Percentiles rank a stretch among this genome's conserved stretches.
phyloP scores from a whole-genome alignment of 2,888 invertebrate species.

The Entomobrya proxima region DNA sequence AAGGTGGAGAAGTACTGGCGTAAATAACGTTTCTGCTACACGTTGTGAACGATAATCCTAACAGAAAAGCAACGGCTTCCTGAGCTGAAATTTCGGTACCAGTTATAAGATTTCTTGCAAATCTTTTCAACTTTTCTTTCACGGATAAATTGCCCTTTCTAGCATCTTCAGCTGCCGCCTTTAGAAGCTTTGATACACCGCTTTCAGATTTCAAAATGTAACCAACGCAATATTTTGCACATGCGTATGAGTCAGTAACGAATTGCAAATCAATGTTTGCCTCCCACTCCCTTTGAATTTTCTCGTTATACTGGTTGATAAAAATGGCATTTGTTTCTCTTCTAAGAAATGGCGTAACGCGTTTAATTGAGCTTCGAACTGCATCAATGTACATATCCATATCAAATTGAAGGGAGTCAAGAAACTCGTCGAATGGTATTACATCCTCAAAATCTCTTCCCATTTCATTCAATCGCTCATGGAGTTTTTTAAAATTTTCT shows the following conservation, averaged over 20 bases:
- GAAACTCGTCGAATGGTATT: neutral
- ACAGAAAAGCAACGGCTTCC: constrained; percentile 75
- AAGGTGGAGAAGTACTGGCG: too few relatives aligned
- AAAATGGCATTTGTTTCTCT: constrained; percentile 69
- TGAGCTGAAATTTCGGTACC: constrained; percentile 74
- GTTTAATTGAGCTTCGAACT: constrained; percentile 69
- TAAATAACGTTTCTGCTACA: too few relatives aligned
- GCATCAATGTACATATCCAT: constrained; percentile 58
- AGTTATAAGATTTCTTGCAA: neutral
- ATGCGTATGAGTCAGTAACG: too few relatives aligned
- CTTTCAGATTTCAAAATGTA: constrained; percentile 72
- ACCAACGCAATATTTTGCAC: constrained; percentile 76
- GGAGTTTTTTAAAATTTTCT: neutral
- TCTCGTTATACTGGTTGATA: too few relatives aligned
- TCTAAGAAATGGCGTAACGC: constrained; percentile 71
- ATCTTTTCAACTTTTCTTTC: constrained; percentile 26
- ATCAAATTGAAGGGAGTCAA: neutral
- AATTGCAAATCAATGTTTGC: too few relatives aligned
- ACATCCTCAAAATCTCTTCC: neutral
- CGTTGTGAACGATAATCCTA: too few relatives aligned
- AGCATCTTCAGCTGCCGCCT: constrained; percentile 73
- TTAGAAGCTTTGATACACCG: constrained; percentile 72
- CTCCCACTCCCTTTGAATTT: too few relatives aligned
- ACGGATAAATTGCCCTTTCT: neutral
- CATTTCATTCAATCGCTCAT: neutral